phyloP scores from a whole-genome alignment of 2,797 vertebrate genomes.

The Spinus olivaceus region DNA sequence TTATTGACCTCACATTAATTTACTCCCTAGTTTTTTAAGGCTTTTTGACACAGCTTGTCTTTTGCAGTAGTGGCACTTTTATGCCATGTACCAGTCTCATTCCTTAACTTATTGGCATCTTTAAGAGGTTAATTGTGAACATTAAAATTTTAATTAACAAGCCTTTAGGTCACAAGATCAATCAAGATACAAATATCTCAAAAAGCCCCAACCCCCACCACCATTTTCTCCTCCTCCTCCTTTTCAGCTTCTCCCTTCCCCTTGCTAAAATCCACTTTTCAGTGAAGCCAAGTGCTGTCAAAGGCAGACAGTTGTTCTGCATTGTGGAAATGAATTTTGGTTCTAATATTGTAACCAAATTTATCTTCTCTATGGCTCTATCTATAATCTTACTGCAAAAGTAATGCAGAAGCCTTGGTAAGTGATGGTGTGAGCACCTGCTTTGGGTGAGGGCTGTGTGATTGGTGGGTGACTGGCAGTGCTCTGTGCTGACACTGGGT shows the following conservation, averaged over 20 bases:
- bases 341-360: background rate
- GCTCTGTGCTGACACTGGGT: constrained; percentile 54
- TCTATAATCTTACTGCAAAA: background rate
- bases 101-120: background rate
- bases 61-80: background rate
- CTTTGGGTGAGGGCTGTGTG: background rate
- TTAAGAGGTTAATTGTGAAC: background rate
- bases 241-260: background rate
- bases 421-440: background rate
- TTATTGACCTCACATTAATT: background rate
- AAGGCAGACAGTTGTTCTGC: background rate
- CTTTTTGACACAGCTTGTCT: background rate
- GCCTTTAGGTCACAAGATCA: background rate
- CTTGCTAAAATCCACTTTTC: background rate
- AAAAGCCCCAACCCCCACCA: background rate
- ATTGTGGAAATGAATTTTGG: background rate
- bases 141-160: background rate
- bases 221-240: background rate
- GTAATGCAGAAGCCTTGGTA: background rate
- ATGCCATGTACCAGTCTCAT: background rate
- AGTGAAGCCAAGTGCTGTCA: background rate
- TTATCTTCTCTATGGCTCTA: background rate
- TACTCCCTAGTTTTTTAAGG: background rate
- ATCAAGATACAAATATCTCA: background rate
- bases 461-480: background rate